Percentiles rank a stretch among this genome's conserved stretches.
Conservation (phyloP, 1,140 invertebrate species). For the Lucilia sericata region DNA sequence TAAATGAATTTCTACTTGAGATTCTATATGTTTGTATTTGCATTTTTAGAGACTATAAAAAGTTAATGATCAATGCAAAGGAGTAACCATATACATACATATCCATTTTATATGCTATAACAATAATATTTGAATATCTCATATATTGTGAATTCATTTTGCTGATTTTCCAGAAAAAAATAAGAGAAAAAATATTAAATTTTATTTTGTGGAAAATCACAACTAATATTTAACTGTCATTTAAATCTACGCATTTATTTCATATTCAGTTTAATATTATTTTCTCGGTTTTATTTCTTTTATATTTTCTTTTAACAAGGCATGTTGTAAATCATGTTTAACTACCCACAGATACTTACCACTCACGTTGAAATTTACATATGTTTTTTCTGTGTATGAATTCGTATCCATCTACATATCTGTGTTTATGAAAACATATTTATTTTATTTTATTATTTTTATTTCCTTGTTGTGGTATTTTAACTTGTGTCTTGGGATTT, state of each 20-base stretch:
- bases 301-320: not conserved
- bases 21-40: not conserved
- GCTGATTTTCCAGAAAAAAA: no score
- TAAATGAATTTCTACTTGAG: not conserved
- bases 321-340: not conserved
- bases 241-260: slow-evolving; percentile 3
- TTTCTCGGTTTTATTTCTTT: not conserved
- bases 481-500: slow-evolving; percentile 11
- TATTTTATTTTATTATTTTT: slow-evolving; percentile 9
- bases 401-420: not conserved
- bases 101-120: no score
- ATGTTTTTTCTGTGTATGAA: not conserved
- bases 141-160: no score
- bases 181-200: not conserved
- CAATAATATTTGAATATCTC: no score
- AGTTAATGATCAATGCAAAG: not conserved
- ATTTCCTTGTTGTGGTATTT: not conserved
- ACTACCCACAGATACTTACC: not conserved
- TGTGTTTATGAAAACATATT: not conserved
- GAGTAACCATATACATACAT: not conserved
- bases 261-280: not conserved
- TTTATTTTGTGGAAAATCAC: not conserved
- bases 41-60: not conserved
- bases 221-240: not conserved
- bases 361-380: slow-evolving; percentile 2